phyloP scores from a whole-genome alignment of 2,113 vertebrate genomes.

The Halcyon malimbica region DNA sequence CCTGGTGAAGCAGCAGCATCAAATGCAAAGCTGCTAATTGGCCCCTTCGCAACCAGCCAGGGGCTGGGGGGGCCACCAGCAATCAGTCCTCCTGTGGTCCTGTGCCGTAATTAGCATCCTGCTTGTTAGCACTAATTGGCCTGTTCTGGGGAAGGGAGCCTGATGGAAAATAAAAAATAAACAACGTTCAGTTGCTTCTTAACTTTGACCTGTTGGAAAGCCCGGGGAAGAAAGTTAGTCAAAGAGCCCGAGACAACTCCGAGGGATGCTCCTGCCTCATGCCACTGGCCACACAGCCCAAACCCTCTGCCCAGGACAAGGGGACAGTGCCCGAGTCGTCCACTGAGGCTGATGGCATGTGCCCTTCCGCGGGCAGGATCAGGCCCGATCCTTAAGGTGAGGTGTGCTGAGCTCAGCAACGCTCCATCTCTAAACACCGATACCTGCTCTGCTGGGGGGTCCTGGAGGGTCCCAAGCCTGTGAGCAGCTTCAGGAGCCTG shows the following conservation, averaged over 20 bases:
- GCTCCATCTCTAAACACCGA: rapidly evolving
- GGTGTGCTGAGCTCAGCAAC: rapidly evolving
- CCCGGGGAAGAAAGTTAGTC: neutral
- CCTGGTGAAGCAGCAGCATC: rapidly evolving
- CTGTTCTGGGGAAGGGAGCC: neutral
- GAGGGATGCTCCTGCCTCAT: rapidly evolving
- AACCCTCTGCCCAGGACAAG: rapidly evolving
- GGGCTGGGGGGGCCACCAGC: neutral
- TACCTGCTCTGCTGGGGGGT: too few species aligned
- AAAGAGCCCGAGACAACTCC: rapidly evolving
- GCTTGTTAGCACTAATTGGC: conserved; percentile 25
- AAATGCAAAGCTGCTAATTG: neutral
- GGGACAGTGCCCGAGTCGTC: rapidly evolving
- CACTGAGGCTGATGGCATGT: rapidly evolving
- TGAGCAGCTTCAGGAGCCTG: neutral
- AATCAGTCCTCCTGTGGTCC: neutral
- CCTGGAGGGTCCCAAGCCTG: rapidly evolving
- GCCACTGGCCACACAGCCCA: rapidly evolving
- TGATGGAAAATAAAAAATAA: neutral
- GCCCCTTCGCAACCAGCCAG: neutral
- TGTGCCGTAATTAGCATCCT: neutral
- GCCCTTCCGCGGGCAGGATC: neutral
- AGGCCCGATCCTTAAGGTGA: too few species aligned
- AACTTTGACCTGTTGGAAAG: neutral
- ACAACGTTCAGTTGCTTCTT: neutral